Evolutionary conservation across 1,140 invertebrate genomes (phyloP).

Genomic region (Leptinotarsa defecta): DNA sequence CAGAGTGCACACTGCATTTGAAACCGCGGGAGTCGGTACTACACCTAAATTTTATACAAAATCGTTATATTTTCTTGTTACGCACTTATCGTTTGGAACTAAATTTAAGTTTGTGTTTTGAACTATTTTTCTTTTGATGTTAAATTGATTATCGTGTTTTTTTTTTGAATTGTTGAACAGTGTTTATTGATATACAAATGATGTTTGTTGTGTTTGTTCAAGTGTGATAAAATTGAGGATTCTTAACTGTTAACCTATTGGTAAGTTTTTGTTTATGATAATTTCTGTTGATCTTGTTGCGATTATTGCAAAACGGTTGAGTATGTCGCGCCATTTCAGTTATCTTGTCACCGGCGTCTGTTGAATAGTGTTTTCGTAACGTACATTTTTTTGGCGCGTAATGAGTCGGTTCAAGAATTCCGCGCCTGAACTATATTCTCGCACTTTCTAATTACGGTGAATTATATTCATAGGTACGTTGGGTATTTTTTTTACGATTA

Average conservation of each 20-base stretch:
- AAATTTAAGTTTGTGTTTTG: conserved; percentile 42
- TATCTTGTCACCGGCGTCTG: not conserved
- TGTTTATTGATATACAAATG: conserved; percentile 49
- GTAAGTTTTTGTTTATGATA: conserved; percentile 2
- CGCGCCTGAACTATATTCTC: too few species aligned
- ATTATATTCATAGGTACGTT: too few species aligned
- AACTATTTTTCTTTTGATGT: conserved; percentile 39
- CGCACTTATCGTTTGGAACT: conserved; percentile 28
- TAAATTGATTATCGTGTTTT: conserved; percentile 32
- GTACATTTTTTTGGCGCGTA: too few species aligned
- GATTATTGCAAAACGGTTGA: not conserved
- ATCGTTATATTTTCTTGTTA: conserved; percentile 45
- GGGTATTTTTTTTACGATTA: not conserved
- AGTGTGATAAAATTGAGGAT: conserved; percentile 43
- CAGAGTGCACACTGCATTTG: conserved; percentile 53
- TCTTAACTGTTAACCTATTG: conserved; percentile 30
- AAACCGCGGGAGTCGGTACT: conserved; percentile 56
- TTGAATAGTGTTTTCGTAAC: too few species aligned
- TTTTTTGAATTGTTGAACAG: conserved; percentile 39
- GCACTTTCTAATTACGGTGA: too few species aligned
- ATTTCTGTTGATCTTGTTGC: too few species aligned
- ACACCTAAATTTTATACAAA: conserved; percentile 50
- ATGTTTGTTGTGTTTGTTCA: conserved; percentile 56
- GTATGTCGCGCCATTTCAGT: not conserved
- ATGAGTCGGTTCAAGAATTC: too few species aligned